Conservation (phyloP, 2,888 invertebrate species). For the Ormyrus pomaceus region DNA sequence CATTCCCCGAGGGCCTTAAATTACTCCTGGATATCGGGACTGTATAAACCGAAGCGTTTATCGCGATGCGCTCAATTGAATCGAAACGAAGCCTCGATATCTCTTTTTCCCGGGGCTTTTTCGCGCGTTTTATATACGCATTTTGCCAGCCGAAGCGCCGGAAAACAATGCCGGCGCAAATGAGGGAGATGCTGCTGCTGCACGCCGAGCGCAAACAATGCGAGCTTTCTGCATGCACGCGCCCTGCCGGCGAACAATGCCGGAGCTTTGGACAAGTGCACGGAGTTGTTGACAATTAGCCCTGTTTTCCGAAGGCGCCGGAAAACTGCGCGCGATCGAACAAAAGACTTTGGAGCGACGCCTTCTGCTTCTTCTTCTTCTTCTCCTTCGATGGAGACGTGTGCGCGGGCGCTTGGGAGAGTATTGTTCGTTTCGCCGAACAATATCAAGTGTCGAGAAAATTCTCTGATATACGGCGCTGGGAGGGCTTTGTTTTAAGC, state of each 20-base stretch:
- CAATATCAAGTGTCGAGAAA: too few relatives aligned
- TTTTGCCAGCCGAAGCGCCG: neutral
- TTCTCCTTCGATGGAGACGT: too few relatives aligned
- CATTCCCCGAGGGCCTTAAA: constrained; percentile 25
- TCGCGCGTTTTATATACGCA: too few relatives aligned
- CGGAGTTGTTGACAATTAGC: constrained; percentile 10
- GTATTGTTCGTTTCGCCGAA: too few relatives aligned
- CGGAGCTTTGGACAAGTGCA: neutral
- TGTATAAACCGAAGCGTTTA: constrained; percentile 10
- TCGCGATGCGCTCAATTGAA: neutral
- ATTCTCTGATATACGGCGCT: neutral
- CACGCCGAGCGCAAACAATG: constrained; percentile 18
- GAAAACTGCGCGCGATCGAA: constrained; percentile 11
- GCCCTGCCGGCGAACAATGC: neutral
- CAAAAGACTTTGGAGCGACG: neutral
- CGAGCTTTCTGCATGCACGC: too few relatives aligned
- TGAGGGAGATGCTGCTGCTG: constrained; percentile 1
- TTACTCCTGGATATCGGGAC: constrained; percentile 7
- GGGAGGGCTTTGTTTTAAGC: neutral
- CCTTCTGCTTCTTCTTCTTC: too few relatives aligned
- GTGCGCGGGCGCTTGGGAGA: neutral
- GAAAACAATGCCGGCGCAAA: constrained; percentile 9
- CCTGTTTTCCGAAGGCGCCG: constrained; percentile 14
- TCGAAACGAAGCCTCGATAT: too few relatives aligned
- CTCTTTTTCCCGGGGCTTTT: too few relatives aligned